phyloP scores from a whole-genome alignment of 2,888 invertebrate species.

The Portevinia maculata region DNA sequence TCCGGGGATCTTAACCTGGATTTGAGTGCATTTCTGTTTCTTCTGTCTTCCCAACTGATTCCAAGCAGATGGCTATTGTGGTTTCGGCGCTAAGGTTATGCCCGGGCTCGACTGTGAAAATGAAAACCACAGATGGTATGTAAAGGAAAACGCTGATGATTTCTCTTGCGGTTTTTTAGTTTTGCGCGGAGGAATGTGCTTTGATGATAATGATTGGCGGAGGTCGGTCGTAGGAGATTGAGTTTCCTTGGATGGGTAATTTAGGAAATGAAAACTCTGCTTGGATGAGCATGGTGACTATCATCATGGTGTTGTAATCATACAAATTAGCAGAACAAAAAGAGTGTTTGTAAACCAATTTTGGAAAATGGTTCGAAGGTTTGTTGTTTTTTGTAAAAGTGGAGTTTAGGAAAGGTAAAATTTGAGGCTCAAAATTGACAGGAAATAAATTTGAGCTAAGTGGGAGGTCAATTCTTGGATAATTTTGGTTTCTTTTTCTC shows the following conservation, averaged over 20 bases:
- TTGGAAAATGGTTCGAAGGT: conserved; percentile 10
- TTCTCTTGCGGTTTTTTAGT: conserved; percentile 69
- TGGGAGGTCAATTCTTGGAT: too few species aligned
- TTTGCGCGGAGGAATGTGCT: conserved; percentile 68
- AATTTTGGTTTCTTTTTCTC: too few species aligned
- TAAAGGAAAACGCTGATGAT: conserved; percentile 61
- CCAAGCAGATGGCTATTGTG: conserved; percentile 65
- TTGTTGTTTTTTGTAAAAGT: conserved; percentile 49
- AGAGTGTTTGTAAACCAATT: too few species aligned
- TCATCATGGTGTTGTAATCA: conserved; percentile 43
- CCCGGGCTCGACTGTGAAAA: background rate
- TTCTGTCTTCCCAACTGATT: conserved; percentile 56
- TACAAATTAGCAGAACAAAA: conserved; percentile 32
- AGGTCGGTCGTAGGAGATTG: conserved; percentile 47
- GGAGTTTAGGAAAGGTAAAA: conserved; percentile 18
- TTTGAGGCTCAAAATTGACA: conserved; percentile 5
- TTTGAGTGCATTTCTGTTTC: conserved; percentile 57
- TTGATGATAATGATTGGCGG: conserved; percentile 32
- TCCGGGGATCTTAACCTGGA: conserved; percentile 60
- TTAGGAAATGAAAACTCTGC: background rate
- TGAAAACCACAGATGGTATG: conserved; percentile 66
- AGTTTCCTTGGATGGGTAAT: conserved; percentile 31
- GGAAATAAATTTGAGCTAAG: too few species aligned
- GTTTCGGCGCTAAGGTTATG: conserved; percentile 31
- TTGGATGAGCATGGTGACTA: conserved; percentile 41